phyloP scores from a whole-genome alignment of 2,113 vertebrate genomes.

The Tapirus terrestris region DNA sequence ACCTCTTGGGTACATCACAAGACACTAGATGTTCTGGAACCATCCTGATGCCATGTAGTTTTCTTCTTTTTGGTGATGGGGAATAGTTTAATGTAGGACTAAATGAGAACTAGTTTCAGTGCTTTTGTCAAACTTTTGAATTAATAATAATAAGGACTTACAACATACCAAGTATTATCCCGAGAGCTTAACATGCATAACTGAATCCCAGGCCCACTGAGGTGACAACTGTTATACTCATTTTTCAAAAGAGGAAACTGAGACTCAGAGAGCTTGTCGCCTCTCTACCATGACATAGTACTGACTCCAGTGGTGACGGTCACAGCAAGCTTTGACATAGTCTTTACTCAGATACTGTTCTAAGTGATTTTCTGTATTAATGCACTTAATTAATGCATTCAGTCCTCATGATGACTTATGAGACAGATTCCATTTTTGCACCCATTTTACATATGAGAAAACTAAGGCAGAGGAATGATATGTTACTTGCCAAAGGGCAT shows the following conservation, averaged over 20 bases:
- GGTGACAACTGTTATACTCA: rapidly evolving
- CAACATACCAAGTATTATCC: neutral
- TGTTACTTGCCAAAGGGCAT: neutral
- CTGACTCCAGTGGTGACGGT: rapidly evolving
- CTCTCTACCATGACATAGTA: neutral
- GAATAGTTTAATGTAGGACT: neutral
- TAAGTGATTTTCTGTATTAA: neutral
- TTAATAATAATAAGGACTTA: neutral
- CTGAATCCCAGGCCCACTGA: neutral
- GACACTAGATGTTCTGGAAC: neutral
- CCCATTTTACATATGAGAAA: neutral
- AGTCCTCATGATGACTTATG: neutral
- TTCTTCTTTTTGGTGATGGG: neutral
- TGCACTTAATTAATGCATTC: neutral
- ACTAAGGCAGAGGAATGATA: neutral
- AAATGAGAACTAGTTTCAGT: neutral
- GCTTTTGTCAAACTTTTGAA: neutral
- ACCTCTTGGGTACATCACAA: neutral
- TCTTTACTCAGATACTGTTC: neutral
- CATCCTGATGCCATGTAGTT: rapidly evolving
- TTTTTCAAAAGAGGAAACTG: neutral
- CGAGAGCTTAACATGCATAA: neutral
- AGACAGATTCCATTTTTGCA: neutral
- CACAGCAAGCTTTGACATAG: neutral
- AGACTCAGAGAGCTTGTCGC: neutral